These are phyloP conservation scores for Cistogaster globosa DNA, from an alignment of 2,888 invertebrate species.

Conservation along the genomic window DNA sequence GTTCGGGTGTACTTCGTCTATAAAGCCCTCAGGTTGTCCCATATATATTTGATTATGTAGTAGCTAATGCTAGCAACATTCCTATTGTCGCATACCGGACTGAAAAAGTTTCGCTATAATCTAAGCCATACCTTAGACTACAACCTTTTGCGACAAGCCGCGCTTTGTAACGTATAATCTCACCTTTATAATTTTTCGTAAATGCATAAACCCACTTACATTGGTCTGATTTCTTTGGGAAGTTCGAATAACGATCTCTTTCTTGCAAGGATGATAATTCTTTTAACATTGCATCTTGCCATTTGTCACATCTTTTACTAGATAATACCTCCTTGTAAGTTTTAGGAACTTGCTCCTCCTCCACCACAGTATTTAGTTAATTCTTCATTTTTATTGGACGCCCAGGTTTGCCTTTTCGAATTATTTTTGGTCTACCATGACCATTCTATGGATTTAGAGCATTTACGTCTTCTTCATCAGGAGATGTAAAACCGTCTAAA, in stretches of 20 bases:
- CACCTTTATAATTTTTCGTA: background rate
- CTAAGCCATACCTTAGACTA: background rate
- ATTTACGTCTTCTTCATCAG: background rate
- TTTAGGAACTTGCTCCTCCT: background rate
- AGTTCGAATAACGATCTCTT: background rate
- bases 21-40: too few species aligned
- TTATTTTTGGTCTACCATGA: background rate
- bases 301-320: background rate
- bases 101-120: background rate
- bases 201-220: background rate
- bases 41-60: too few species aligned
- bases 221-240: background rate
- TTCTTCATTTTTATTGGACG: background rate
- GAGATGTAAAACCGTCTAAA: slow-evolving; percentile 1
- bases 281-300: slow-evolving; percentile 9
- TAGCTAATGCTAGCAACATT: too few species aligned
- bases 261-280: background rate
- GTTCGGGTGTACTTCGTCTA: too few species aligned
- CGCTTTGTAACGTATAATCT: background rate
- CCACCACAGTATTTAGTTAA: too few species aligned
- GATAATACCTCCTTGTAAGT: background rate
- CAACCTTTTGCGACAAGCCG: background rate
- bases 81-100: too few species aligned
- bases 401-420: too few species aligned
- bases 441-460: background rate